phyloP scores from a whole-genome alignment of 2,797 vertebrate species.

The Spea hammondii region DNA sequence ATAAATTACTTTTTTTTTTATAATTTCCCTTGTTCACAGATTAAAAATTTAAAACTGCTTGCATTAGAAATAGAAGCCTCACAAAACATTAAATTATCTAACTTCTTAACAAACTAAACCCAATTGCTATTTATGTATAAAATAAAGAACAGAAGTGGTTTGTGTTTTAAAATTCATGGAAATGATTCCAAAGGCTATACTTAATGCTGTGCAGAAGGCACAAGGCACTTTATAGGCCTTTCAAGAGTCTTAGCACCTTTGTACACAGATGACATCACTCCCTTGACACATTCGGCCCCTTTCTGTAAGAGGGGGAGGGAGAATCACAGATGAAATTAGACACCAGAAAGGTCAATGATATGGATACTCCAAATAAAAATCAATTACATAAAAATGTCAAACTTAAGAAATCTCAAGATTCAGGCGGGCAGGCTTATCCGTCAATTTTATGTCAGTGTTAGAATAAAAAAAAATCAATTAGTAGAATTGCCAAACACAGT shows the following conservation, averaged over 20 bases:
- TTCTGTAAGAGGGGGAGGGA: constrained; percentile 6
- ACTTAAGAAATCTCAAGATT: constrained; percentile 50
- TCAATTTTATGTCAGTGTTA: constrained; percentile 35
- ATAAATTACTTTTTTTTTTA: too few species aligned
- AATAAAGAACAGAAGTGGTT: too few species aligned
- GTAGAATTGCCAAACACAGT: constrained; percentile 36
- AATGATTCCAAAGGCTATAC: neutral
- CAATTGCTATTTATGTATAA: too few species aligned
- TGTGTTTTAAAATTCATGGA: neutral
- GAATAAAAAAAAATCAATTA: constrained; percentile 41
- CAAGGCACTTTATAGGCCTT: neutral
- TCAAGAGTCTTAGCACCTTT: neutral
- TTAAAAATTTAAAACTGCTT: too few species aligned
- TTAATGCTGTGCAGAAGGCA: neutral
- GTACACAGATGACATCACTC: constrained; percentile 4
- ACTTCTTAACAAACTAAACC: too few species aligned
- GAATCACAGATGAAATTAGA: constrained; percentile 38
- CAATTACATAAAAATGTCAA: constrained; percentile 50
- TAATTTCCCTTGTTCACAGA: too few species aligned
- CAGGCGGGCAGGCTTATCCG: constrained; percentile 32
- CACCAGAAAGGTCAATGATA: constrained; percentile 47
- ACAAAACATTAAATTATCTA: too few species aligned
- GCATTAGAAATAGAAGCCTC: too few species aligned
- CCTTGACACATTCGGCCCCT: constrained; percentile 12
- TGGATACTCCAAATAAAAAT: constrained; percentile 45